phyloP scores from a whole-genome alignment of 1,140 invertebrate species.

The Temnothorax longispinosus region DNA sequence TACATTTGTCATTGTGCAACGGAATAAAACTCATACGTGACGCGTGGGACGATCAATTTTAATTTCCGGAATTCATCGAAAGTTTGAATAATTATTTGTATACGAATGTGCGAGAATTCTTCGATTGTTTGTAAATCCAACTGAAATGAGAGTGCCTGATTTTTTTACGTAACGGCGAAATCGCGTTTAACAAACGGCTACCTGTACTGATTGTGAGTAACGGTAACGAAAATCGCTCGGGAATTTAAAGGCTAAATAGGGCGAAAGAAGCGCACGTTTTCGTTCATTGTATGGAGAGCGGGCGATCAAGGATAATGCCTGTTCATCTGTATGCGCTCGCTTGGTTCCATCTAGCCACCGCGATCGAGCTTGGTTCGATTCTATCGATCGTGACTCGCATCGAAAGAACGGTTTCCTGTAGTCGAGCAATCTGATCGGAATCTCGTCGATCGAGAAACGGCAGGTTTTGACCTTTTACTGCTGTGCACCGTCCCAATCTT shows the following conservation, averaged over 20 bases:
- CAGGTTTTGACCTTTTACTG: constrained; percentile 33
- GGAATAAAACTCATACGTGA: neutral
- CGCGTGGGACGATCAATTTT: neutral
- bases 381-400: constrained; percentile 63
- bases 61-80: neutral
- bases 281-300: constrained; percentile 12
- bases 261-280: constrained; percentile 58
- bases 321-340: constrained; percentile 56
- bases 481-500: constrained; percentile 4
- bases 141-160: neutral
- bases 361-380: constrained; percentile 32
- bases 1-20: neutral
- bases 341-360: constrained; percentile 36
- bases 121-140: neutral
- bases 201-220: constrained; percentile 17
- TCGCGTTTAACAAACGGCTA: constrained; percentile 45
- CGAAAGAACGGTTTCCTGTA: constrained; percentile 51
- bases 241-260: constrained; percentile 60
- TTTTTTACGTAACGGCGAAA: constrained; percentile 30
- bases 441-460: constrained; percentile 51
- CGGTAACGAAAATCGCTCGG: constrained; percentile 56
- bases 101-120: neutral
- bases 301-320: constrained; percentile 51
- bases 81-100: neutral
- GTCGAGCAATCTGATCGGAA: constrained; percentile 60